A percentile compares a stretch with the other conserved stretches of the same genome.
These are phyloP conservation scores for Parazoanthus atlanticus DNA, from an alignment of 92 coral and sea anemone genomes.

Conservation along the genomic window DNA sequence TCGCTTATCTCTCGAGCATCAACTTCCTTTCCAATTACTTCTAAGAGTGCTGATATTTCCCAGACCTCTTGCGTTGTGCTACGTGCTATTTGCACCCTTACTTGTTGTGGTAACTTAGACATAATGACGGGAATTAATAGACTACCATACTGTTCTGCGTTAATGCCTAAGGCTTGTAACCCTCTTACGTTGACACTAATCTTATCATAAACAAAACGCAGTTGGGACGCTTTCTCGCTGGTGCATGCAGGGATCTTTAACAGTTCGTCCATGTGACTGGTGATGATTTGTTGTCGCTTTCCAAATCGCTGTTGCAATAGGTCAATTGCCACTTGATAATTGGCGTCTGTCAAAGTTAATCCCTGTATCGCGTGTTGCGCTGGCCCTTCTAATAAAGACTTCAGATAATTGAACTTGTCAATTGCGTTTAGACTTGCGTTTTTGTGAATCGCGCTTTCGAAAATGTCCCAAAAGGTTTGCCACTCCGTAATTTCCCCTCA, in stretches of 20 bases:
- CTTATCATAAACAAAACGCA: slow-evolving; percentile 56
- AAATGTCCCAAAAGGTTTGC: slow-evolving; percentile 62
- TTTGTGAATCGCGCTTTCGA: slow-evolving; percentile 48
- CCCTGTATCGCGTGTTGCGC: too few relatives aligned
- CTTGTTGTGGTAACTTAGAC: slow-evolving; percentile 60
- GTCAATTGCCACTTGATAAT: too few relatives aligned
- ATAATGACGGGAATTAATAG: slow-evolving; percentile 58
- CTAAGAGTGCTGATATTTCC: slow-evolving; percentile 55
- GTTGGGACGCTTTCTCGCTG: slow-evolving; percentile 47
- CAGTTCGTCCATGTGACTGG: slow-evolving; percentile 57
- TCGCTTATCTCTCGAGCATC: slow-evolving; percentile 62
- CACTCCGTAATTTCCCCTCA: slow-evolving; percentile 46
- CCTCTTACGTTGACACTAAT: slow-evolving; percentile 54
- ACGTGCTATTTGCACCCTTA: slow-evolving; percentile 55
- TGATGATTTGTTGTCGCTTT: slow-evolving; percentile 50
- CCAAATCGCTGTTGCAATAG: slow-evolving; percentile 60
- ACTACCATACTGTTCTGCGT: slow-evolving; percentile 56
- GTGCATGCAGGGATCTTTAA: slow-evolving; percentile 56
- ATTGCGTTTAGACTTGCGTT: slow-evolving; percentile 31
- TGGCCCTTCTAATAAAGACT: too few relatives aligned
- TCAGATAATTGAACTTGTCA: slow-evolving; percentile 51
- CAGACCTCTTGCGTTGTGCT: slow-evolving; percentile 55
- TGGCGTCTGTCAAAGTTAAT: too few relatives aligned
- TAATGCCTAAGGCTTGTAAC: slow-evolving; percentile 51
- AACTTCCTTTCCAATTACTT: slow-evolving; percentile 59